Conservation (phyloP, 2,888 invertebrate genomes). For the Sphaerophoria rueppellii region DNA sequence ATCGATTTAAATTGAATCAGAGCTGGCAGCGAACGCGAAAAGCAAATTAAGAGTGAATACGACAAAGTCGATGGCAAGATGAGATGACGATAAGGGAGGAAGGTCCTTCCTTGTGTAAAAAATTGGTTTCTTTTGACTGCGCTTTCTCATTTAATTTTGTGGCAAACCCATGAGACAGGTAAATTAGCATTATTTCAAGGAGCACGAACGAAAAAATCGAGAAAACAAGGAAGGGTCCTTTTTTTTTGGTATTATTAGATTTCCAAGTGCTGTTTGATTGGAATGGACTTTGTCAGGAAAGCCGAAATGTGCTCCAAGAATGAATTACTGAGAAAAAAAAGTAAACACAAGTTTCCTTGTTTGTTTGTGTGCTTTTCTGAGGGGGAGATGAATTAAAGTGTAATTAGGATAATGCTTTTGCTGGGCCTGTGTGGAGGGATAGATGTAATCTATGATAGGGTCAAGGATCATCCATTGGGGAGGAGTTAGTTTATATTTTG, state of each 20-base stretch:
- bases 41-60: slow-evolving; percentile 61
- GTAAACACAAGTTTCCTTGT: neutral
- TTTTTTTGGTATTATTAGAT: slow-evolving; percentile 2
- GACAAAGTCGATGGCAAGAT: neutral
- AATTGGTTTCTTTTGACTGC: slow-evolving; percentile 33
- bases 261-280: slow-evolving; percentile 10
- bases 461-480: slow-evolving; percentile 41
- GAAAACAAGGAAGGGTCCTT: slow-evolving; percentile 15
- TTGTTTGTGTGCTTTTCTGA: slow-evolving; percentile 22
- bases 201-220: too few relatives aligned
- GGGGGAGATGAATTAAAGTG: slow-evolving; percentile 51
- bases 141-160: slow-evolving; percentile 51
- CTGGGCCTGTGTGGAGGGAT: neutral
- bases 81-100: neutral
- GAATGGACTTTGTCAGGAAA: slow-evolving; percentile 13
- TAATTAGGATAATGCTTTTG: slow-evolving; percentile 59
- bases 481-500: slow-evolving; percentile 21
- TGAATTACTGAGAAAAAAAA: slow-evolving; percentile 2
- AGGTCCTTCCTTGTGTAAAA: slow-evolving; percentile 6
- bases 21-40: slow-evolving; percentile 52
- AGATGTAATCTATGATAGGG: slow-evolving; percentile 57
- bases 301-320: neutral
- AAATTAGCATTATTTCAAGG: slow-evolving; percentile 63
- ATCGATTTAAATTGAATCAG: slow-evolving; percentile 71
- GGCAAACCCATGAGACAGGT: slow-evolving; percentile 63